Evolutionary conservation across 2,888 invertebrate genomes (phyloP).

Genomic region (Ochropleura leucogaster): DNA sequence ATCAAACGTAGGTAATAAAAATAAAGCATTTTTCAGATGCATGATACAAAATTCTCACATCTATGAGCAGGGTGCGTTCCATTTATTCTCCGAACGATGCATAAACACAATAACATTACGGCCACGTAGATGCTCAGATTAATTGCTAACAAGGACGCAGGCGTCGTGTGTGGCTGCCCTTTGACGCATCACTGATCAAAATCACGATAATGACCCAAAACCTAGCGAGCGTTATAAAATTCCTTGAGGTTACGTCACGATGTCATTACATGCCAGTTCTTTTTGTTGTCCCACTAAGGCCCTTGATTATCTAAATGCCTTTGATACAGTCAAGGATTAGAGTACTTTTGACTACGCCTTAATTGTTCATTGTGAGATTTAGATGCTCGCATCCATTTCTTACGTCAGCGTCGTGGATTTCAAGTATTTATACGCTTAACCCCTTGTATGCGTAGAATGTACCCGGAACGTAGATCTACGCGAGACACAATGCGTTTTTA

Average conservation of each 20-base stretch:
- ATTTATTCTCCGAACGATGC: conserved; percentile 57
- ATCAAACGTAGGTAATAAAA: not conserved
- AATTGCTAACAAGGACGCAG: conserved; percentile 82
- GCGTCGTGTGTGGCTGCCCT: conserved; percentile 87
- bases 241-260: conserved; percentile 84
- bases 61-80: conserved; percentile 27
- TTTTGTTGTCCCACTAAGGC: conserved; percentile 72
- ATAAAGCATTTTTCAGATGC: not conserved
- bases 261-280: conserved; percentile 79
- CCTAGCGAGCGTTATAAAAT: conserved; percentile 84
- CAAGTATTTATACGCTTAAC: conserved; percentile 10
- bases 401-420: not conserved
- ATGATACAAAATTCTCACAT: conserved; percentile 35
- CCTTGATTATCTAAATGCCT: conserved; percentile 86
- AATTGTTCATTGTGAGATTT: conserved; percentile 79
- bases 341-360: conserved; percentile 73
- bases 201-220: conserved; percentile 85
- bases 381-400: conserved; percentile 53
- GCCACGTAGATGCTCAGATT: conserved; percentile 78
- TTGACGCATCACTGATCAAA: conserved; percentile 84
- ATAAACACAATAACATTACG: conserved; percentile 69
- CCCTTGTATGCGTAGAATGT: too few relatives aligned
- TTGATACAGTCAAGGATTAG: conserved; percentile 81
- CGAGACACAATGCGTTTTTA: too few relatives aligned
- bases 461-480: too few relatives aligned